Conservation (phyloP, 1,140 invertebrate genomes). For the Bombus impatiens region DNA sequence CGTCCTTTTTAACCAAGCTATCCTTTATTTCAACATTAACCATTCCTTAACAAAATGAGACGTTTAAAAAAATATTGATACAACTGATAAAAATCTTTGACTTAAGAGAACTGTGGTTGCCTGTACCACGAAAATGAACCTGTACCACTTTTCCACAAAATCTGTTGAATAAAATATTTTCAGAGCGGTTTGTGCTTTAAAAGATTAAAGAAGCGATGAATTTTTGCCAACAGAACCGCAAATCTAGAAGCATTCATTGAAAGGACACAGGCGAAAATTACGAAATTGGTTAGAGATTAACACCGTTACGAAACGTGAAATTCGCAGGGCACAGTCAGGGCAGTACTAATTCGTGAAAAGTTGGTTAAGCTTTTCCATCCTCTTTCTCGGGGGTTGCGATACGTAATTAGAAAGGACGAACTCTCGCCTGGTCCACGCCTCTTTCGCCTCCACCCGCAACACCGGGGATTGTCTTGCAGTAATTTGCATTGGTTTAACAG, state of each 20-base stretch:
- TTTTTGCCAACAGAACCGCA: background rate
- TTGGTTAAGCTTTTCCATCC: conserved; percentile 68
- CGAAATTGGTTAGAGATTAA: conserved; percentile 14
- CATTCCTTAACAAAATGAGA: background rate
- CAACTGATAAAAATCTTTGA: background rate
- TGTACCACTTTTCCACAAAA: too few species aligned
- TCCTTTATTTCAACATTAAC: background rate
- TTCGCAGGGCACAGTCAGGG: background rate
- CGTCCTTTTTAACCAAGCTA: background rate
- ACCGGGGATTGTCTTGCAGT: conserved; percentile 65
- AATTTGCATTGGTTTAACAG: conserved; percentile 72
- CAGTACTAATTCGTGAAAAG: conserved; percentile 56
- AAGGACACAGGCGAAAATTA: conserved; percentile 7
- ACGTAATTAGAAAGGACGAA: conserved; percentile 70
- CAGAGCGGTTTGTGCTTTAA: too few species aligned
- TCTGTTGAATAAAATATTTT: too few species aligned
- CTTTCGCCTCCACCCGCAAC: conserved; percentile 6
- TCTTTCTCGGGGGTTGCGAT: conserved; percentile 33
- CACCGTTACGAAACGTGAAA: conserved; percentile 24
- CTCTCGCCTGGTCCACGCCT: conserved; percentile 6
- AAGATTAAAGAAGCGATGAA: too few species aligned
- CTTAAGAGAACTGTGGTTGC: background rate
- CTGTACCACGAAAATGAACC: too few species aligned
- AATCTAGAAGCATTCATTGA: background rate
- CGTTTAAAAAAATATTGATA: background rate